Evolutionary conservation across 2,113 vertebrate species (phyloP), one percentile per base, ranked within the genome.

Genomic region (Trichechus manatus): DNA sequence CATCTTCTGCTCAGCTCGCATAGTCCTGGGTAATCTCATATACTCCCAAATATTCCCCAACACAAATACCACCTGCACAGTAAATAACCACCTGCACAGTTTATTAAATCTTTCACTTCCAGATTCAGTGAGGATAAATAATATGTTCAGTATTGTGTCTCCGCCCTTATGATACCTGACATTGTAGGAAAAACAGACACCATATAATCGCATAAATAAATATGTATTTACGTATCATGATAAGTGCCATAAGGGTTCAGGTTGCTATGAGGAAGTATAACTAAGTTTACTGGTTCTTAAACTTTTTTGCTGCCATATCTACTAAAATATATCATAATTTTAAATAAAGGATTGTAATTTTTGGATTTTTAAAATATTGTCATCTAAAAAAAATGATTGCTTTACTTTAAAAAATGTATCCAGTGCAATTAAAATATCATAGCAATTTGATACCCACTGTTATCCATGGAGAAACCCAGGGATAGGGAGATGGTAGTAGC

Each of bases 221-320:
- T 42, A 70, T 64, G 1, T 66, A 64, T 77, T 93, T 63, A n/a
- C 3, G 39, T 59, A 74, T 39, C 68, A 64, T 47, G 15, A 50
- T 44, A 68, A 59, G 4, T 31, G 23, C 72, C 42, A 42, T 42
- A 63, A 77, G 75, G 33, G 29, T 56, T 86, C 14, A 56, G 23
- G 25, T 83, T 79, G 23, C 44, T 66, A 22, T 56, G 59, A 96
- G 66, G 93, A 94, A 44, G 31, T 61, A 72, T 5, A 86, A 36
- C 36, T 94, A 87, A 89, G 39, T 78, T 86, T 50, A 82, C 13
- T 50, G 25, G 22, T 66, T 75, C 77, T 72, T 82, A 91, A 93
- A 70, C 2, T 14, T 47, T 87, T 53, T 88, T 94, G 33, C 56
- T 92, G 7, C 90, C 44, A 66, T 66, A 20, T 4, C 14, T 6